These are phyloP conservation scores for Arctocebus calabarensis DNA, from an alignment of 2,797 vertebrate species.

Conservation along the genomic window DNA sequence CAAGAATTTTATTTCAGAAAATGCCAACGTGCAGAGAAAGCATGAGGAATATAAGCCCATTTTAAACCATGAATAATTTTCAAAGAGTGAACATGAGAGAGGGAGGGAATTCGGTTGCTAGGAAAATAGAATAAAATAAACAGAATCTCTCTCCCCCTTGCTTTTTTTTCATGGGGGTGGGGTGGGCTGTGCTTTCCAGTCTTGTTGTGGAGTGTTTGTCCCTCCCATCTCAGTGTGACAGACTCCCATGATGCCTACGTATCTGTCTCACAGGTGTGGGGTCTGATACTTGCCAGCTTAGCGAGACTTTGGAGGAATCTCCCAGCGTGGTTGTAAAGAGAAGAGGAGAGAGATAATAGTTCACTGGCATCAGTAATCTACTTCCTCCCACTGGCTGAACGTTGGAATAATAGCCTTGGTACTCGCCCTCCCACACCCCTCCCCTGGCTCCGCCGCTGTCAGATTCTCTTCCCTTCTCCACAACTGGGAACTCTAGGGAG, in stretches of 20 bases:
- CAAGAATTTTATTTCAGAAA: conserved; percentile 72
- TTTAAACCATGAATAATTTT: conserved; percentile 71
- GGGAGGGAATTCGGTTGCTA: conserved; percentile 64
- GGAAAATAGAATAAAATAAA: conserved; percentile 73
- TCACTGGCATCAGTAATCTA: conserved; percentile 75
- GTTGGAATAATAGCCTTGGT: conserved; percentile 60
- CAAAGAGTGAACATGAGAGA: conserved; percentile 60
- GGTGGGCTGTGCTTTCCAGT: conserved; percentile 38
- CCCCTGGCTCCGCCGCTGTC: conserved; percentile 70
- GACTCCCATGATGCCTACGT: conserved; percentile 71
- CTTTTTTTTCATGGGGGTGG: conserved; percentile 19
- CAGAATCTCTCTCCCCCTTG: conserved; percentile 45
- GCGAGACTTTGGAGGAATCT: conserved; percentile 77
- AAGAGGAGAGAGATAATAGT: conserved; percentile 74
- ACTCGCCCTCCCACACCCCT: conserved; percentile 75
- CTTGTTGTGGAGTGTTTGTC: conserved; percentile 70
- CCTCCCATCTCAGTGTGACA: conserved; percentile 77
- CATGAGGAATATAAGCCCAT: conserved; percentile 43
- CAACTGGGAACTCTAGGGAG: conserved; percentile 82
- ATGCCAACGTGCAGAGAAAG: conserved; percentile 53
- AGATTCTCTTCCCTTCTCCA: conserved; percentile 83
- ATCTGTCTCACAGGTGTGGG: conserved; percentile 83
- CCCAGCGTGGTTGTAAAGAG: conserved; percentile 72
- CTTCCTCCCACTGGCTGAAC: conserved; percentile 70
- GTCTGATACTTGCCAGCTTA: conserved; percentile 80